Base-by-base conservation (phyloP, 2,113 vertebrate genomes). In the Nipponia nippon region DNA sequence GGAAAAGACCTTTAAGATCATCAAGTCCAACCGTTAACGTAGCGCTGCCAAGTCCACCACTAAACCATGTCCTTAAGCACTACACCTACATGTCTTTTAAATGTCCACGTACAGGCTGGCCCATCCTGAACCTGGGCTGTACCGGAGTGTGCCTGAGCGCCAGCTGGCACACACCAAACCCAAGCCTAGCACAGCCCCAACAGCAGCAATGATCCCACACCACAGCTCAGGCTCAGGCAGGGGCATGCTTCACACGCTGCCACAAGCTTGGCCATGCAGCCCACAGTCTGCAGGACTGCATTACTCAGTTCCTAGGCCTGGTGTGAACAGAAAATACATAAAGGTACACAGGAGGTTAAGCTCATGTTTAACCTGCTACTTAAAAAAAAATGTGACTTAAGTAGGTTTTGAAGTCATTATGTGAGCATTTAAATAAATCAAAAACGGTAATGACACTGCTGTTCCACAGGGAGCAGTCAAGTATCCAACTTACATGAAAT, bases 301-400 rank as follows among this genome's bases (percentile, higher is more conserved):
- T 29, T 16, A 47, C 2, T 0, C 2, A 1, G 10, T 26, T 59
- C 26, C 32, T 26, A 17, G 25, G 69, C 65, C 70, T 0, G 0
- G 40, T 21, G 25, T 30, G 30, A 89, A 73, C 12, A 80, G 58
- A 88, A 91, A 87, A 69, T 4, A n/a, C 1, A 3, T 19, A 13
- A 82, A 69, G 26, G 21, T 21, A 77, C 29, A 29, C 29, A 50
- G 14, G 38, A 89, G 53, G 70, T 73, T 82, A 72, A 85, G 73
- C 16, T 72, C 12, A 30, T 15, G 47, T 70, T 90, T 93, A 77
- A 72, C 63, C 58, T 42, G 44, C 58, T 67, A 67, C 76, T 78
- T 76, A 15, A 82, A 47, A 90, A 71, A 79, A 71, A 75, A 36
- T 32, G 71, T 83, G 71, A 36, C 46, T 61, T 18, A 81, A 90